Conservation (phyloP, 2,888 invertebrate species). For the Creontiades dilutus region DNA sequence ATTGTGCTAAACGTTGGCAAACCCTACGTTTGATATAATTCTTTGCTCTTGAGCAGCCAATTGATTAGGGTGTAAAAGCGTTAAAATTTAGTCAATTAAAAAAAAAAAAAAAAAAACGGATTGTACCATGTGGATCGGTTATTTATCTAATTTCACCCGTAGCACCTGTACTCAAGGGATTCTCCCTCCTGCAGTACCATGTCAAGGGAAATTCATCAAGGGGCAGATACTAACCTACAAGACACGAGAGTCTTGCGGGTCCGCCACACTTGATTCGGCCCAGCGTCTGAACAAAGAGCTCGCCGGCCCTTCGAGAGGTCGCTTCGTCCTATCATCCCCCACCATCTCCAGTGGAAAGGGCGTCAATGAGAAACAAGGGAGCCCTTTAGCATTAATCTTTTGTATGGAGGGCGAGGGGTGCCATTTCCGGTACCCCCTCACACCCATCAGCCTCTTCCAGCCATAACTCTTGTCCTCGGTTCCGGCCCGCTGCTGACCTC, state of each 20-base stretch:
- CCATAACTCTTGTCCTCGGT: slow-evolving; percentile 55
- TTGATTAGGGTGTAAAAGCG: too few species aligned
- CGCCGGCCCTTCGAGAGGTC: neutral
- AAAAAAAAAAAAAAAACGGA: too few species aligned
- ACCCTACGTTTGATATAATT: too few species aligned
- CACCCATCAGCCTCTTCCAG: neutral
- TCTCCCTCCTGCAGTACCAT: too few species aligned
- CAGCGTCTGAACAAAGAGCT: neutral
- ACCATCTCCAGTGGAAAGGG: slow-evolving; percentile 21
- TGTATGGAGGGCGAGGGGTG: slow-evolving; percentile 50
- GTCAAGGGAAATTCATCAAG: neutral
- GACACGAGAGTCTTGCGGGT: neutral
- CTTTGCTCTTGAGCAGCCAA: too few species aligned
- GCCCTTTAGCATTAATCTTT: slow-evolving; percentile 63
- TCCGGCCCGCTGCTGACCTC: slow-evolving; percentile 54
- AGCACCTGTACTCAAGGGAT: too few species aligned
- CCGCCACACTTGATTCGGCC: neutral
- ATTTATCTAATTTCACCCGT: too few species aligned
- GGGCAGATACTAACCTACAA: neutral
- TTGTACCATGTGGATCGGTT: too few species aligned
- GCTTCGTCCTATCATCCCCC: too few species aligned
- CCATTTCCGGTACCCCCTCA: slow-evolving; percentile 36
- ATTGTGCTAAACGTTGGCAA: too few species aligned
- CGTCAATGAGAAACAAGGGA: slow-evolving; percentile 61
- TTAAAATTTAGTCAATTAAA: too few species aligned